Conservation (phyloP, 2,888 invertebrate species). For the Zonitis immaculata region DNA sequence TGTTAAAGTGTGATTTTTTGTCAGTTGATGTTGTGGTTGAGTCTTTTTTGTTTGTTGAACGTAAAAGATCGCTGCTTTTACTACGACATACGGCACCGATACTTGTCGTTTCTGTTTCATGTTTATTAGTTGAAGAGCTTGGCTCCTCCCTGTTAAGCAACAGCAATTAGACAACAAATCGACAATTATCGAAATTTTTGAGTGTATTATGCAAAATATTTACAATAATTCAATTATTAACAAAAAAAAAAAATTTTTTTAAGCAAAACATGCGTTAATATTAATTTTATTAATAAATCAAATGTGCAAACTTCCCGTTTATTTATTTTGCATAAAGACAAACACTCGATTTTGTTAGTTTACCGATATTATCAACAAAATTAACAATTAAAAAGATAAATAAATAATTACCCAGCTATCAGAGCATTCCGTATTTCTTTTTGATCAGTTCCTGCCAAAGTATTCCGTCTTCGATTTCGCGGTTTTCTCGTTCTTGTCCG, state of each 20-base stretch:
- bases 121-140: conserved; percentile 33
- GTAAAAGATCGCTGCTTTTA: conserved; percentile 71
- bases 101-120: conserved; percentile 52
- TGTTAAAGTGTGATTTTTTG: conserved; percentile 70
- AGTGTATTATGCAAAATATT: conserved; percentile 26
- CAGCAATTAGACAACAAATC: conserved; percentile 17
- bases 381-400: conserved; percentile 5
- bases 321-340: conserved; percentile 13
- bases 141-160: conserved; percentile 42
- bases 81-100: conserved; percentile 59
- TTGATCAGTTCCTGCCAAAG: conserved; percentile 85
- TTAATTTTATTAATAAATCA: neutral
- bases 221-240: conserved; percentile 16
- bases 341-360: conserved; percentile 19
- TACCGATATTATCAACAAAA: neutral
- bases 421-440: conserved; percentile 83
- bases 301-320: conserved; percentile 5
- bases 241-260: conserved; percentile 9
- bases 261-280: conserved; percentile 19
- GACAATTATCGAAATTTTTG: conserved; percentile 7
- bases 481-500: conserved; percentile 70
- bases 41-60: conserved; percentile 50
- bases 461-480: conserved; percentile 81
- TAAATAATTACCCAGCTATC: conserved; percentile 67
- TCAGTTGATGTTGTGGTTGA: conserved; percentile 57